These are phyloP conservation scores for Triplophysa siluroides DNA, from an alignment of 2,113 vertebrate species.

Conservation along the genomic window DNA sequence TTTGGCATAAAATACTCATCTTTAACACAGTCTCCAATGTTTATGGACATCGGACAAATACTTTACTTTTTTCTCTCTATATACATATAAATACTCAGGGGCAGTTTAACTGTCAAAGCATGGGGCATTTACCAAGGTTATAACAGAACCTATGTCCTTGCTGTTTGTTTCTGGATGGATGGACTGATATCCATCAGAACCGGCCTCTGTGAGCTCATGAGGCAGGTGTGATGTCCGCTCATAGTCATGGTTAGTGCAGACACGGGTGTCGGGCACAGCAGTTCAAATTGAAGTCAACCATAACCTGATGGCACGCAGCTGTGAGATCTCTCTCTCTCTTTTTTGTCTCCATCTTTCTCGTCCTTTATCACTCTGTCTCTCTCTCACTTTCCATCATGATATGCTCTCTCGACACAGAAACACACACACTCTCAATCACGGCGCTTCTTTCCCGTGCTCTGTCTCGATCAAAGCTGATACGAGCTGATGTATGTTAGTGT, in stretches of 20 bases:
- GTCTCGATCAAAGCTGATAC: neutral
- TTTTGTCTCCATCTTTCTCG: neutral
- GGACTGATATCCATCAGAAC: constrained; percentile 9
- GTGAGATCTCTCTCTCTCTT: neutral
- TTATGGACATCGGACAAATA: no score
- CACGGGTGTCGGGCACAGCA: constrained; percentile 58
- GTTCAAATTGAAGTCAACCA: neutral
- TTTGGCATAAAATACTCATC: no score
- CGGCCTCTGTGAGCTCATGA: neutral
- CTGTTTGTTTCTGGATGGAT: constrained; percentile 11
- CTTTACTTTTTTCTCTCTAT: no score
- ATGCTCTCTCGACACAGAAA: constrained; percentile 16
- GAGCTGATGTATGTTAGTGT: neutral
- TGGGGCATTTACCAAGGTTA: neutral
- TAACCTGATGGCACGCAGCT: constrained; percentile 26
- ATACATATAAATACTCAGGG: no score
- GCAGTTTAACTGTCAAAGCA: neutral
- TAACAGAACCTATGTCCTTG: neutral
- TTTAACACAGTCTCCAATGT: no score
- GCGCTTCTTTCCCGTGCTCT: neutral
- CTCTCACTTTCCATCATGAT: neutral
- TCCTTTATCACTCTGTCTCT: constrained; percentile 7
- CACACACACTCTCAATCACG: constrained; percentile 21
- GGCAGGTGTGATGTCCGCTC: constrained; percentile 2
- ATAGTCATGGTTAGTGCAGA: constrained; percentile 49